Evolutionary conservation across 2,113 vertebrate species (phyloP).

Genomic region (Centropus unirufus): DNA sequence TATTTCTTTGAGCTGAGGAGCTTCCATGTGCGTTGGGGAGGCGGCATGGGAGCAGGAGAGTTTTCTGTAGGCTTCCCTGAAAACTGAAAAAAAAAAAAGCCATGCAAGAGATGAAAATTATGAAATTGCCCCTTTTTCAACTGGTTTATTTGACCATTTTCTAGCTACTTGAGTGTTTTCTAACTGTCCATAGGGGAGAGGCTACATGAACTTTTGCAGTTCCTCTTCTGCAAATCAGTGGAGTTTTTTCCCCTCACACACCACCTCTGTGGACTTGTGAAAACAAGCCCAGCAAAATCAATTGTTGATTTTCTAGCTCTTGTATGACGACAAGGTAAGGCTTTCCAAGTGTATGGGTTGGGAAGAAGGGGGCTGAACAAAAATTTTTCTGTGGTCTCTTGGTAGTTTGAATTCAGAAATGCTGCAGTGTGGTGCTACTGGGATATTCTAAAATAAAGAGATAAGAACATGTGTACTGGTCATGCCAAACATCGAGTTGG

Average conservation of each 20-base stretch:
- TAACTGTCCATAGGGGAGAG: neutral
- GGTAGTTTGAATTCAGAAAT: neutral
- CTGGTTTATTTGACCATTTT: neutral
- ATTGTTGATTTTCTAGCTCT: neutral
- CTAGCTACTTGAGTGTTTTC: neutral
- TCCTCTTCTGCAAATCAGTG: neutral
- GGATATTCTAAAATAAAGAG: neutral
- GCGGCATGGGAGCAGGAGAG: neutral
- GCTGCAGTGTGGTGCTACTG: neutral
- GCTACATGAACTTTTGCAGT: neutral
- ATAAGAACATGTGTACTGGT: neutral
- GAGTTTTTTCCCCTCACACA: accelerated
- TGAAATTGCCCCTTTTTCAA: neutral
- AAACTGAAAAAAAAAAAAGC: neutral
- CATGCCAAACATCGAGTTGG: neutral
- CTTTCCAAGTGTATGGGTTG: neutral
- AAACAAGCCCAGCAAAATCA: neutral
- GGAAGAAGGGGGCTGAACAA: neutral
- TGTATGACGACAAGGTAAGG: neutral
- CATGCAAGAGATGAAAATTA: neutral
- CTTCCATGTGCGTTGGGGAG: neutral
- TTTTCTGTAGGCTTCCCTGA: neutral
- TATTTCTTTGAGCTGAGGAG: neutral
- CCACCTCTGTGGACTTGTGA: neutral
- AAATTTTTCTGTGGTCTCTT: neutral